Percentiles rank a stretch among this genome's conserved stretches.
Evolutionary conservation across 2,113 vertebrate genomes (phyloP).

Genomic region (Thamnophis sirtalis): DNA sequence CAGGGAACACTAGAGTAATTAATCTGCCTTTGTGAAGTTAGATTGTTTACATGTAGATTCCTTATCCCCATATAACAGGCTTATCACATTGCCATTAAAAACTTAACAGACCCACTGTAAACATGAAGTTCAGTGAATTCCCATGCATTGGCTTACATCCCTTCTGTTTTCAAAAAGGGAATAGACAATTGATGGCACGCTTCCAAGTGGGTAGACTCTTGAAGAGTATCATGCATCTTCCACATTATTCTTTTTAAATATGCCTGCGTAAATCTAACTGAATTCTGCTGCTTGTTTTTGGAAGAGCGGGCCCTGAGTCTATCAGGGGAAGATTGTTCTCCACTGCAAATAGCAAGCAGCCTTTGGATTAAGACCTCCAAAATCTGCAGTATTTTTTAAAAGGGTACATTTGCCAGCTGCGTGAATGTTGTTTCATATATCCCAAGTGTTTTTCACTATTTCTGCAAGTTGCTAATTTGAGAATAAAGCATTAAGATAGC

Average conservation of each 20-base stretch:
- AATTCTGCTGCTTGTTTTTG: slow-evolving; percentile 27
- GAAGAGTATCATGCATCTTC: slow-evolving; percentile 54
- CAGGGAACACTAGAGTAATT: not conserved
- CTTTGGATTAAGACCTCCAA: not conserved
- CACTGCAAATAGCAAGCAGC: not conserved
- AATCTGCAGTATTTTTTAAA: not conserved
- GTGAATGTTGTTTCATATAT: not conserved
- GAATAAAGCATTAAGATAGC: too few species aligned
- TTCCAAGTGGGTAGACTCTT: slow-evolving; percentile 56
- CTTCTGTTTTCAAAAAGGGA: slow-evolving; percentile 39
- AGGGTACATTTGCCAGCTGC: not conserved
- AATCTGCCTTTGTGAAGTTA: not conserved
- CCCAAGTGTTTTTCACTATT: not conserved
- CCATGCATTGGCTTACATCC: slow-evolving; percentile 45
- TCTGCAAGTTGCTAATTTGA: not conserved
- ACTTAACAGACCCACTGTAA: slow-evolving; percentile 27
- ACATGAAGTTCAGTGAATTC: slow-evolving; percentile 46
- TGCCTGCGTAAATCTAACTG: slow-evolving; percentile 44
- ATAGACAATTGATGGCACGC: slow-evolving; percentile 54
- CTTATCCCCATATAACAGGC: slow-evolving; percentile 15
- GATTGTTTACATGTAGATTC: not conserved
- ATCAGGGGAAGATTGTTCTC: not conserved
- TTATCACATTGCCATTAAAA: slow-evolving; percentile 10
- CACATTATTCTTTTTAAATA: slow-evolving; percentile 15
- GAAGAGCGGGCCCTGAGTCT: not conserved